These are phyloP conservation scores for Peromyscus aztecus DNA, from an alignment of 2,797 vertebrate species.

Conservation along the genomic window DNA sequence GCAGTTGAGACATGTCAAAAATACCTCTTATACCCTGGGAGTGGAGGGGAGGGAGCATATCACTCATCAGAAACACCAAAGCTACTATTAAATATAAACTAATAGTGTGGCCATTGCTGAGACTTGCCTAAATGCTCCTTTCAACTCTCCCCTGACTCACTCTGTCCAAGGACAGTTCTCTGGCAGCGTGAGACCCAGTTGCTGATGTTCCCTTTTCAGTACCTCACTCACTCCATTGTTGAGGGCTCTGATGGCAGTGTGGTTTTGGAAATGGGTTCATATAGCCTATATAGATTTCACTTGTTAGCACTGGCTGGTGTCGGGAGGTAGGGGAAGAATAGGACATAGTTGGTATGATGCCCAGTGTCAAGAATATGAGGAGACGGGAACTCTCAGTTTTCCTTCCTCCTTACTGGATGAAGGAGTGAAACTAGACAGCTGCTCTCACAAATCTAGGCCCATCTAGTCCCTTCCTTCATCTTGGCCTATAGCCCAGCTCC, in stretches of 20 bases:
- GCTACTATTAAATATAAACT: background rate
- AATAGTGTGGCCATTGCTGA: background rate
- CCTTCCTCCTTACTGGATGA: background rate
- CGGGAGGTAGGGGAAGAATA: background rate
- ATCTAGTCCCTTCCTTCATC: background rate
- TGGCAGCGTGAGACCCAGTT: background rate
- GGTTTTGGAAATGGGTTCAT: background rate
- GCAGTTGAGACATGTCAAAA: background rate
- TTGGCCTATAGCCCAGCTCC: background rate
- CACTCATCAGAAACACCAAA: background rate
- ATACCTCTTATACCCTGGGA: background rate
- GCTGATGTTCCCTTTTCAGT: background rate
- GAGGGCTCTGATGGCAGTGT: background rate
- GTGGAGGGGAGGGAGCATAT: background rate
- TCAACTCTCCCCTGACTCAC: background rate
- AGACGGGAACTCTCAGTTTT: background rate
- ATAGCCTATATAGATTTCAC: background rate
- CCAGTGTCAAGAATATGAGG: background rate
- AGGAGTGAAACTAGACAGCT: background rate
- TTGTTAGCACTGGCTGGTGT: background rate
- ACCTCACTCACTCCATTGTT: background rate
- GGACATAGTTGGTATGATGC: background rate
- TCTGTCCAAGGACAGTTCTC: background rate
- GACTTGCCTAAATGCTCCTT: conserved; percentile 26
- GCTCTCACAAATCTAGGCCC: background rate